A percentile compares a stretch with the other conserved stretches of the same genome.
phyloP scores from a whole-genome alignment of 2,113 vertebrate genomes.

The Suncus etruscus region DNA sequence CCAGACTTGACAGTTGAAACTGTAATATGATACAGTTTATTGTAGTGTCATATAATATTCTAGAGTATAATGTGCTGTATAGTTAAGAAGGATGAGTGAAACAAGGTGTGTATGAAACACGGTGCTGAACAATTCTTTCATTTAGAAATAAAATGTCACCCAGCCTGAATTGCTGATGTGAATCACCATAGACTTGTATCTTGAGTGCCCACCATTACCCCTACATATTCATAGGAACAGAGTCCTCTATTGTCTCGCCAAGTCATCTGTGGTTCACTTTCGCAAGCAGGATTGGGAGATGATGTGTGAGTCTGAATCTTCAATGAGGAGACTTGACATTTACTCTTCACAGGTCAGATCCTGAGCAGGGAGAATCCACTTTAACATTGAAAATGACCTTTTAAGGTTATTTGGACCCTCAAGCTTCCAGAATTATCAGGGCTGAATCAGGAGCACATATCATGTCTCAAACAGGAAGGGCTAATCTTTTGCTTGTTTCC shows the following conservation, averaged over 20 bases:
- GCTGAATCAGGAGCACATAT: background rate
- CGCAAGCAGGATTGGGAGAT: background rate
- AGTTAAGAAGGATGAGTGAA: background rate
- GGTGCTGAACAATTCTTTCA: conserved; percentile 24
- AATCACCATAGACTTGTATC: background rate
- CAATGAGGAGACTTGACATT: background rate
- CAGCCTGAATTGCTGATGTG: background rate
- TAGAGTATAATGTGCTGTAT: background rate
- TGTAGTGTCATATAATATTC: background rate
- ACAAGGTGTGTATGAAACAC: background rate
- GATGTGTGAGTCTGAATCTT: background rate
- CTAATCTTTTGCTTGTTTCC: background rate
- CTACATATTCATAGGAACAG: background rate
- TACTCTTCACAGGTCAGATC: background rate
- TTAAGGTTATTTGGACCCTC: background rate
- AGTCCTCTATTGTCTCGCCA: background rate
- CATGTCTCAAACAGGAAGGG: background rate
- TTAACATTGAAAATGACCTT: background rate
- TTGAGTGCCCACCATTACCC: background rate
- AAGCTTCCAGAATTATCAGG: background rate
- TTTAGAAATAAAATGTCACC: conserved; percentile 36
- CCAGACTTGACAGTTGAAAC: background rate
- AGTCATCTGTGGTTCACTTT: background rate
- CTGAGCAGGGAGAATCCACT: background rate
- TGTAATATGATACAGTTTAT: background rate